Evolutionary conservation across 1,140 invertebrate genomes (phyloP), one percentile per base, ranked within the genome.

Genomic region (Nilaparvata lugens): DNA sequence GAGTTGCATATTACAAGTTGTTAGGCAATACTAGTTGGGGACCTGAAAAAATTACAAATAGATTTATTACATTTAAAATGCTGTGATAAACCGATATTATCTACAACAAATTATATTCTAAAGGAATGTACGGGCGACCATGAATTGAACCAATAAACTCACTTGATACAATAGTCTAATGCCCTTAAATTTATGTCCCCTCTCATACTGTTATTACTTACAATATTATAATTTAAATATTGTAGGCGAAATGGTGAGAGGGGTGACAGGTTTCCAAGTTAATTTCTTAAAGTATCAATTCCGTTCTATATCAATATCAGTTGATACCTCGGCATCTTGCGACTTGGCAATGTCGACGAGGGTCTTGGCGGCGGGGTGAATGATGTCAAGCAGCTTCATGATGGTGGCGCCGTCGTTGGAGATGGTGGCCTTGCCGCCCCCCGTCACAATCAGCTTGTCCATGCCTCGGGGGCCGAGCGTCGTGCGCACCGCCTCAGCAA

Each of bases 331-430:
- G 57, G 93, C 93, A 84, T 99, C 97, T 76, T 99, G 97, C 56
- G 95, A 98, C 73, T 97, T 97, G 14, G 97, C 97, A 73, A 99
- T 99, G 70, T 99, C 97, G 14, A 99, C 97, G 45, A 99, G 76
- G 14, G 91, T 97, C 77, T 93, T 95, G 0, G 95, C 97, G 24
- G 97, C 97, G 2, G 97, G 97, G 77, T 98, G 97, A 56, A 99
- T 86, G 70, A 99, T 89, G 72, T 99, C 95, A 42, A 99, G 75
- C 24, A 97, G 79, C 75, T 98, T 98, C 80, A 99, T 84, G 64
- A 99, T 98, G 14, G 97, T 99, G 6, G 97, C 97, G 21, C 97
- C 97, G 79, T 99, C 97, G 74, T 99, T 99, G 1, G 97, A 99
- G 67, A 99, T 98, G 0, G 95, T 96, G 0, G 93, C 86, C 74